These are phyloP conservation scores for Stictonetta naevosa DNA, from an alignment of 2,113 vertebrate species.

Conservation along the genomic window DNA sequence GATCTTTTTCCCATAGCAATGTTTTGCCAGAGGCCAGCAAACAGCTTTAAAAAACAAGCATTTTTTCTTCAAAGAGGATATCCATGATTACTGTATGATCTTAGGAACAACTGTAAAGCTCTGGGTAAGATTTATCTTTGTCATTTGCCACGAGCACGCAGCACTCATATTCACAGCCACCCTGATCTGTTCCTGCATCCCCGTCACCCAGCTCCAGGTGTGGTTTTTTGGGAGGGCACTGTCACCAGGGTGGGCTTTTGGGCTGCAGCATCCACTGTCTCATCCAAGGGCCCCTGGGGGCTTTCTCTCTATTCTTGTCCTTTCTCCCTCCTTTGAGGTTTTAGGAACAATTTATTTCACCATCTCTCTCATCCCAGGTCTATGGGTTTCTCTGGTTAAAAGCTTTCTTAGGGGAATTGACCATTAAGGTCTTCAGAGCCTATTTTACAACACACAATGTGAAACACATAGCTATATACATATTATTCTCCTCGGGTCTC, in stretches of 20 bases:
- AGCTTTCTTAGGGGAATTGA: not conserved
- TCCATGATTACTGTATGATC: not conserved
- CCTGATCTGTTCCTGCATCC: not conserved
- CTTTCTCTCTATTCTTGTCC: not conserved
- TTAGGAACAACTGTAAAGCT: not conserved
- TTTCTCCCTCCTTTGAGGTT: not conserved
- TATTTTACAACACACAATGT: fast-evolving
- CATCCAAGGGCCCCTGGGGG: fast-evolving
- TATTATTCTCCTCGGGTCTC: not conserved
- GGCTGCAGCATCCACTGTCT: not conserved
- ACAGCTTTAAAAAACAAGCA: not conserved
- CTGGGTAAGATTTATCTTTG: not conserved
- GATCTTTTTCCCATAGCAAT: constrained; percentile 23
- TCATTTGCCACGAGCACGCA: not conserved
- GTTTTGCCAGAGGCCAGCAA: constrained; percentile 35
- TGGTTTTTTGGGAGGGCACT: not conserved
- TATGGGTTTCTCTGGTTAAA: not conserved
- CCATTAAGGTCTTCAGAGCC: not conserved
- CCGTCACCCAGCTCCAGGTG: not conserved
- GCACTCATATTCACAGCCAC: not conserved
- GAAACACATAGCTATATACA: fast-evolving
- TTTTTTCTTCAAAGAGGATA: constrained; percentile 36
- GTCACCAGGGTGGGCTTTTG: not conserved
- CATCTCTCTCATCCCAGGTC: not conserved
- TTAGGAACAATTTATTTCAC: not conserved